Evolutionary conservation across 2,113 vertebrate species (phyloP), one percentile per base, ranked within the genome.

Genomic region (Varanus komodoensis): DNA sequence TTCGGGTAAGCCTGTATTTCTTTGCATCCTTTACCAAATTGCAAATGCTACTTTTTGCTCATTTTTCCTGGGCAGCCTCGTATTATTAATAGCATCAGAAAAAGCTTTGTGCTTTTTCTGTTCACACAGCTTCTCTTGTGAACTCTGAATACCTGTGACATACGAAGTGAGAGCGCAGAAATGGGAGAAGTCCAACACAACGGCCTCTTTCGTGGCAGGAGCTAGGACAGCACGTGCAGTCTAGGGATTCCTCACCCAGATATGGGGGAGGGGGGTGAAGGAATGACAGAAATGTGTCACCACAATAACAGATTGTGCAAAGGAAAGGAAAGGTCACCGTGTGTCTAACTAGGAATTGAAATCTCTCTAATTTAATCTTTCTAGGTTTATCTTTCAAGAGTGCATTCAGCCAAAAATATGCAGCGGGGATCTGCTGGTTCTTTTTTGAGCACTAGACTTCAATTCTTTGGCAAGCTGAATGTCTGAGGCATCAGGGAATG

Each of bases 331-430:
- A 88, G 77, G 75, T 88, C 84, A 75, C 77, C 69, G 38, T 52
- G 19, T 88, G 75, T 80, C 64, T 87, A 88, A 81, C 61, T 68
- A 88, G 77, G 61, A 68, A 68, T 68, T 81, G 87, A 88, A 88
- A 89, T 89, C 52, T 87, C 61, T 52, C 87, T 89, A 82, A 89
- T 82, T 82, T 74, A 82, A 89, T 71, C 80, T 89, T 74, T 88
- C 87, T 80, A 57, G 78, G 50, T 89, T 74, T 89, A 57, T 82
- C 80, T 73, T 89, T 57, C 79, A 89, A 73, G 79, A 89, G n/a
- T 57, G 7, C n/a, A 38, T 29, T 73, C 67, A 54, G 61, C 27
- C 78, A 81, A 82, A 90, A 90, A 87, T 90, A 61, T 67, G 50
- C 78, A 64, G 52, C 11, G 1, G 84, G 54, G 38, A 82, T 50